These are phyloP conservation scores for Sebastes diploproa DNA, from an alignment of 2,797 vertebrate genomes.

Conservation along the genomic window DNA sequence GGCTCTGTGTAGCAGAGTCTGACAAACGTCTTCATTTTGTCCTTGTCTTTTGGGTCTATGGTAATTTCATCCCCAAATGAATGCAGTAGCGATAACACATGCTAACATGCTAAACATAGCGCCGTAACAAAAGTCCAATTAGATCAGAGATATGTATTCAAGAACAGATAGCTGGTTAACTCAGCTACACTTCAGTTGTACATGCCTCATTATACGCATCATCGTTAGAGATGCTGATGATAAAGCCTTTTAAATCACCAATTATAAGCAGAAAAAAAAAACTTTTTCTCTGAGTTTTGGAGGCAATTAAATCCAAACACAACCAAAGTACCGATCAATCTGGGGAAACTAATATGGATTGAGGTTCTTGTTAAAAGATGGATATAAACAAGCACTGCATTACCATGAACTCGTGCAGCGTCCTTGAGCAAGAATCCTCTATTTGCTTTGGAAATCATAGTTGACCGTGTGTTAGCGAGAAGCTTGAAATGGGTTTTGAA, in stretches of 20 bases:
- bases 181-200: neutral
- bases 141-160: conserved; percentile 16
- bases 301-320: neutral
- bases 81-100: neutral
- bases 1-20: neutral
- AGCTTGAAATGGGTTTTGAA: neutral
- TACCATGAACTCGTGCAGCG: neutral
- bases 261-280: neutral
- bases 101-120: conserved; percentile 21
- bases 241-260: neutral
- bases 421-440: neutral
- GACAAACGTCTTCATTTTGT: neutral
- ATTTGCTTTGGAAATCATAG: neutral
- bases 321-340: neutral
- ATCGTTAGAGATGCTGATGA: neutral
- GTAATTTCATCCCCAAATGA: conserved; percentile 5
- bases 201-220: neutral
- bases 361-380: neutral
- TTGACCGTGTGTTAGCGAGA: neutral
- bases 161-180: neutral
- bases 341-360: neutral
- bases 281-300: neutral
- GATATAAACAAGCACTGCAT: neutral
- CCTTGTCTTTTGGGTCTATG: neutral
- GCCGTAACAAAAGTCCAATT: neutral